Base-by-base conservation (phyloP, 1,140 invertebrate species). In the Drosophila novamexicana region DNA sequence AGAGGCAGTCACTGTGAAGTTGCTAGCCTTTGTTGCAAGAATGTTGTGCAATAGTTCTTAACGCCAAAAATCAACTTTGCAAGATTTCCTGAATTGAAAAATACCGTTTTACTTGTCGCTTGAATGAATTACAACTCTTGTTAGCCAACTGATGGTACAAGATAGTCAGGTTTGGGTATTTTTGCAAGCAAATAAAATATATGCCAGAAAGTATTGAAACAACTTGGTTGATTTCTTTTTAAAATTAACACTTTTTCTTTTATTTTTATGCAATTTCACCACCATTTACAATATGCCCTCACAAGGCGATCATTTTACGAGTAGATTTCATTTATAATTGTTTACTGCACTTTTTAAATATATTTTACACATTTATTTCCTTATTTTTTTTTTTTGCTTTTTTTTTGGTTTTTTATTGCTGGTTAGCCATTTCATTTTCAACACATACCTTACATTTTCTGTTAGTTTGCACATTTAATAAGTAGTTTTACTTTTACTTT, bases 241-340 rank as follows among this genome's bases (percentile, higher is more conserved):
- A 89, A 86, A 81, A 83, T 89, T 89, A 89, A 89, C 84, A 89
- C 77, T 66, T 10, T 61, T 59, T 56, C 59, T 47, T 58, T 65
- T 61, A 73, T 69, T 69, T 88, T 88, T 75, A 83, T 83, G 77
- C 65, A 83, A 89, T 86, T 86, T 86, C 76, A 88, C 83, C 77
- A 78, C 67, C 82, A 86, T 88, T 86, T 82, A 88, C 77, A 86
- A 83, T 81, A 77, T 45, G 83, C 79, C 83, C 62, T 69, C 79
- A 77, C 64, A 65, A 77, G 83, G 76, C 72, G 69, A 68, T 83
- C 68, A 72, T 79, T 88, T 88, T 68, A 79, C 85, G 71, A 72
- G 47, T 85, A 77, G 78, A 75, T 65, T 85, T 81, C 58, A 80
- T 84, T 70, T 74, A 69, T 74, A 65, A 52, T 59, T 18, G 52